Conservation (phyloP, 2,797 vertebrate species). For the Chelonia mydas region DNA sequence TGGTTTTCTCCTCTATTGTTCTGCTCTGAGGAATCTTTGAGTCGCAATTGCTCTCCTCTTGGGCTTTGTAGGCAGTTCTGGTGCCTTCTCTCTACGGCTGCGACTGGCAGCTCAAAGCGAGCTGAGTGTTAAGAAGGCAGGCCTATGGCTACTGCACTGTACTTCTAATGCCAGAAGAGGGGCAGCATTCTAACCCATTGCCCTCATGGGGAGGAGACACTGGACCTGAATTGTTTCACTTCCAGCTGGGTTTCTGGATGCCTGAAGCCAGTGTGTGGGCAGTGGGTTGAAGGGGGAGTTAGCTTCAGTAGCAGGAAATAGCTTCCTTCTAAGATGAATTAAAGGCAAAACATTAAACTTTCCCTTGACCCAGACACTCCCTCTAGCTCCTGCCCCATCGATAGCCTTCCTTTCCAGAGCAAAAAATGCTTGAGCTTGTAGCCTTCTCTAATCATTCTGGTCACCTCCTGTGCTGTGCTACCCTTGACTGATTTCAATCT, state of each 20-base stretch:
- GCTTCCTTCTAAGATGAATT: constrained; percentile 75
- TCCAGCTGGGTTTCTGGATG: constrained; percentile 75
- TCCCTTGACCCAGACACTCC: constrained; percentile 74
- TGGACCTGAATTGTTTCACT: constrained; percentile 68
- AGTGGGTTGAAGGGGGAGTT: constrained; percentile 77
- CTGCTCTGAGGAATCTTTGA: constrained; percentile 2
- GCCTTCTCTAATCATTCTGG: constrained; percentile 25
- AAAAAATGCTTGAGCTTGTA: constrained; percentile 57
- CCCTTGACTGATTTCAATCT: constrained; percentile 44
- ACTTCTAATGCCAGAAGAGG: background rate
- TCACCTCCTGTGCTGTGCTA: constrained; percentile 49
- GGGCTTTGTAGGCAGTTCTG: constrained; percentile 18
- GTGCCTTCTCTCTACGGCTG: background rate
- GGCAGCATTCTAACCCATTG: constrained; percentile 70
- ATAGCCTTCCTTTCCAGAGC: constrained; percentile 72
- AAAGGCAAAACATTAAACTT: constrained; percentile 76
- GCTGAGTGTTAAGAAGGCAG: constrained; percentile 15
- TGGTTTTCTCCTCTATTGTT: background rate
- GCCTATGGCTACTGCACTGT: fast-evolving
- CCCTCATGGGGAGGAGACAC: constrained; percentile 71
- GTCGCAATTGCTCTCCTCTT: constrained; percentile 7
- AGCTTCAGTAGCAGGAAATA: constrained; percentile 77
- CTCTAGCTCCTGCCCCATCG: constrained; percentile 65
- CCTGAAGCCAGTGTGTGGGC: constrained; percentile 77
- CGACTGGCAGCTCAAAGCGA: background rate